Evolutionary conservation across 2,797 vertebrate genomes (phyloP).

Genomic region (Sorex maritimensis): DNA sequence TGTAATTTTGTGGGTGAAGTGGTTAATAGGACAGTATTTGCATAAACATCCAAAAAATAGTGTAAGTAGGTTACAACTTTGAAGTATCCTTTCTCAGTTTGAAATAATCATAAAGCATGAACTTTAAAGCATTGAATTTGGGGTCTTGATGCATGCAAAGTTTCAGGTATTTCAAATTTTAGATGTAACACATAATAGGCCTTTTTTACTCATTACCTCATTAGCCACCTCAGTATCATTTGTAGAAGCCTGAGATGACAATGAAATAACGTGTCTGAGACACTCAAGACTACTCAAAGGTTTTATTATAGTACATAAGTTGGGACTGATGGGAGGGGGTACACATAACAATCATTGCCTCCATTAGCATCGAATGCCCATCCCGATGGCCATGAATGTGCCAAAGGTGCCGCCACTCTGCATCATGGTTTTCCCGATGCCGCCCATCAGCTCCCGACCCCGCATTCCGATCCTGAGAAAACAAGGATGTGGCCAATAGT

Average conservation of each 20-base stretch:
- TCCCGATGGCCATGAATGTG: conserved; percentile 99
- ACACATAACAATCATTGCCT: conserved; percentile 35
- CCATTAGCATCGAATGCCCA: conserved; percentile 97
- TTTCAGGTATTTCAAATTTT: too few species aligned
- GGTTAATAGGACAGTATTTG: too few species aligned
- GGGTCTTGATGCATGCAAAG: too few species aligned
- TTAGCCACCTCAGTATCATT: too few species aligned
- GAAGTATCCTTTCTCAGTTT: too few species aligned
- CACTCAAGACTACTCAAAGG: conserved; percentile 60
- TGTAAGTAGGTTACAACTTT: too few species aligned
- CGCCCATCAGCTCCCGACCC: conserved; percentile 98
- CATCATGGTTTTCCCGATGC: conserved; percentile 99
- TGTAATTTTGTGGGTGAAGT: too few species aligned
- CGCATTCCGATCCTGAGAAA: conserved; percentile 97
- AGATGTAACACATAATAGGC: too few species aligned
- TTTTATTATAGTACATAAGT: conserved; percentile 87
- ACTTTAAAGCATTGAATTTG: too few species aligned
- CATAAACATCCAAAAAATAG: too few species aligned
- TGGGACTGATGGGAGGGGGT: background rate
- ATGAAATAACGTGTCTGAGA: conserved; percentile 44
- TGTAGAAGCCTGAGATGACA: background rate
- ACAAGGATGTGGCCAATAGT: conserved; percentile 64
- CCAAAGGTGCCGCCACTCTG: conserved; percentile 99
- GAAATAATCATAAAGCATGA: too few species aligned
- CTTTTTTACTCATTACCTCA: too few species aligned